Percentiles rank a stretch among this genome's conserved stretches.
These are phyloP conservation scores for Patella caerulea DNA, from an alignment of 2,888 invertebrate genomes.

Conservation along the genomic window DNA sequence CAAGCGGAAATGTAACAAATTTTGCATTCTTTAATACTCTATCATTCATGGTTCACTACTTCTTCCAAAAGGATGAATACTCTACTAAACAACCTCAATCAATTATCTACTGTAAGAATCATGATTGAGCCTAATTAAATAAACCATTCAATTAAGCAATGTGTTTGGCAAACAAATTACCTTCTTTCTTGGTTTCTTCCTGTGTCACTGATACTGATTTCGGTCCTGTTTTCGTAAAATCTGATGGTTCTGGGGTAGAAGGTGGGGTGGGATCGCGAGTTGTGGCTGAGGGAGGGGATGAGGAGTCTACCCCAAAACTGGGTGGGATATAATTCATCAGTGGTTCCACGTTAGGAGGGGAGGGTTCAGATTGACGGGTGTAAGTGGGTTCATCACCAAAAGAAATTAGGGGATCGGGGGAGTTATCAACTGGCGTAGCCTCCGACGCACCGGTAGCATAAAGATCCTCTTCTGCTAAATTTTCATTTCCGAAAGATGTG, in stretches of 20 bases:
- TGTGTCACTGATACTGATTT: constrained; percentile 23
- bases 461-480: constrained; percentile 57
- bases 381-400: constrained; percentile 35
- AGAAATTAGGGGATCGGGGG: constrained; percentile 39
- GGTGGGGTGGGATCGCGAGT: constrained; percentile 33
- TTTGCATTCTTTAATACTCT: too few species aligned
- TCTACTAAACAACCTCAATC: neutral
- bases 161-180: constrained; percentile 17
- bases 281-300: constrained; percentile 32
- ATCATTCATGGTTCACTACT: neutral
- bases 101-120: constrained; percentile 21
- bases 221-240: constrained; percentile 22
- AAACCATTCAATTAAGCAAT: neutral
- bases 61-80: neutral
- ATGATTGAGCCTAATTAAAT: neutral
- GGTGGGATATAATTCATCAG: constrained; percentile 27
- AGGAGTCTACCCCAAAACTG: constrained; percentile 23
- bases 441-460: constrained; percentile 49
- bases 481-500: constrained; percentile 53
- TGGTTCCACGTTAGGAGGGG: constrained; percentile 29
- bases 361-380: constrained; percentile 37
- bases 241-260: constrained; percentile 29
- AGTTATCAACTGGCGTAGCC: constrained; percentile 36
- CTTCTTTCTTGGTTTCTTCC: constrained; percentile 32
- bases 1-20: too few species aligned